Conservation (phyloP, 2,113 vertebrate genomes). For the Todiramphus chloris region DNA sequence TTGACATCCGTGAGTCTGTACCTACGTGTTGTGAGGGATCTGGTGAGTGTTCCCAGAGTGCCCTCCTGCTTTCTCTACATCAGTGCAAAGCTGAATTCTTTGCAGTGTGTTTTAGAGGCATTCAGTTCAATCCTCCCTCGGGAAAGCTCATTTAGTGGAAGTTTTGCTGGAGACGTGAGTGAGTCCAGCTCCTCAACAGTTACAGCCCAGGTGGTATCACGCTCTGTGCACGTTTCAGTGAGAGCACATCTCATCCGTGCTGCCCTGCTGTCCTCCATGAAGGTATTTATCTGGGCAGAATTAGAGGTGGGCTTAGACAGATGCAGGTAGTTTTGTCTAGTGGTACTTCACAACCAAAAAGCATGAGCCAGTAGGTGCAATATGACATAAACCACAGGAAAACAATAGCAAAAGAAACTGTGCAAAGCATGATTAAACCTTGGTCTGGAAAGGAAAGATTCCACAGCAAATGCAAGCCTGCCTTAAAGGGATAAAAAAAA, state of each 20-base stretch:
- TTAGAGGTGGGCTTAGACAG: neutral
- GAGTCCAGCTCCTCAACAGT: neutral
- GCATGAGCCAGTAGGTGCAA: neutral
- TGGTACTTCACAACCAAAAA: neutral
- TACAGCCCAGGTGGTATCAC: neutral
- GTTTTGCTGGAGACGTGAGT: neutral
- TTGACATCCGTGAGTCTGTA: neutral
- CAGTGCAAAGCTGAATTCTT: slow-evolving; percentile 1
- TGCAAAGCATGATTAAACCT: neutral
- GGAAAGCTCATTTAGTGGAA: neutral
- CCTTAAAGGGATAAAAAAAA: neutral
- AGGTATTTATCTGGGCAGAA: neutral
- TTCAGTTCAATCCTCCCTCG: neutral
- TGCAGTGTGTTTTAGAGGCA: neutral
- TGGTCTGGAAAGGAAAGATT: neutral
- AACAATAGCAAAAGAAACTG: neutral
- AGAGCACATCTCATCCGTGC: neutral
- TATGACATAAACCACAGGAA: neutral
- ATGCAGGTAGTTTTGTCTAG: neutral
- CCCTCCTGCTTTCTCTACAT: neutral
- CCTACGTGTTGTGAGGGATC: neutral
- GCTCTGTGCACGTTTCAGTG: neutral
- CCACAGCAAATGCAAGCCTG: neutral
- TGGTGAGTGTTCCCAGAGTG: neutral
- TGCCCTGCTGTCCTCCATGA: neutral